Base-by-base conservation (phyloP, 2,113 vertebrate species). In the Cyprinodon variegatus region DNA sequence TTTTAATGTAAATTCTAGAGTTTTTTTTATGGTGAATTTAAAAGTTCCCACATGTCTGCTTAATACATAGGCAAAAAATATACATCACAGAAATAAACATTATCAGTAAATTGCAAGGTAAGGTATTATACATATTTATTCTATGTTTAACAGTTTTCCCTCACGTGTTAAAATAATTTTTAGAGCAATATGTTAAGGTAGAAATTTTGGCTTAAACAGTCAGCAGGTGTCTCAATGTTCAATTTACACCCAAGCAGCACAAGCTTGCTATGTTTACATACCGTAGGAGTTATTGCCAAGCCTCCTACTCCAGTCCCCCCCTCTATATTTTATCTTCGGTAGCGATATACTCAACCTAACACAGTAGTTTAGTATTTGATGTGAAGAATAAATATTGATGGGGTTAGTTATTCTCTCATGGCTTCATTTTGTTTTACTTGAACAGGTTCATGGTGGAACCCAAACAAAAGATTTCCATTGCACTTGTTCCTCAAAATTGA, bases 221-320 rank as follows among this genome's bases (percentile, higher is more conserved):
- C 22, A 29, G 1, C 74, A 69, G 70, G 79, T 74, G 67, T 76
- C 68, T 83, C 59, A 20, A 50, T 53, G 66, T 63, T 73, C 2
- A 77, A 69, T 70, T 41, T 59, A 29, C 63, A 61, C 36, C 39
- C 60, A 50, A 17, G 9, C 61, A 75, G 50, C 4, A 60, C 63
- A 74, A 11, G 66, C 45, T 63, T 68, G 62, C 38, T 59, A 45
- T 17, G 53, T 39, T 45, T 75, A 61, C 36, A 76, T 65, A 69
- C n/a, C 43, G 61, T 78, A 70, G 65, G 72, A 81, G 82, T 46
- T 65, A 90, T 93, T 92, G 88, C 88, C 86, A 22, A 60, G 70
- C 82, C 85, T 81, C 75, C 83, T 66, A 85, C 78, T 78, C 67
- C 75, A 74, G 5, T 22, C 75, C 61, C 46, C 53, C 17, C 45